Evolutionary conservation across 2,113 vertebrate genomes (phyloP).

Genomic region (Colius striatus): DNA sequence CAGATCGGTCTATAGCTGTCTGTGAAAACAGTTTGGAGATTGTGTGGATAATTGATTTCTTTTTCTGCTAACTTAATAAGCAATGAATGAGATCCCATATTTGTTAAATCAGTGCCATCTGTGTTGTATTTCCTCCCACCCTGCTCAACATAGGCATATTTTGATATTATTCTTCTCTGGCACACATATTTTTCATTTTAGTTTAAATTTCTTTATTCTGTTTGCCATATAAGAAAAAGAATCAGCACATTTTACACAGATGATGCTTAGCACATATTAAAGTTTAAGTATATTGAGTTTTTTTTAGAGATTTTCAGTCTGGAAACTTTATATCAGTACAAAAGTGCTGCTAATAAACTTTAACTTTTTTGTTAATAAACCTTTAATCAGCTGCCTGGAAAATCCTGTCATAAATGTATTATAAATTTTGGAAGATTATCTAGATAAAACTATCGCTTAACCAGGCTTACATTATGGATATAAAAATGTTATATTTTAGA

Average conservation of each 20-base stretch:
- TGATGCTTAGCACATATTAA: background rate
- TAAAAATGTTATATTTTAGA: background rate
- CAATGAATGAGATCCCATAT: background rate
- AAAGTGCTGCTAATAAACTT: background rate
- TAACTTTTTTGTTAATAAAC: background rate
- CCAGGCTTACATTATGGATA: background rate
- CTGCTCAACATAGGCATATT: background rate
- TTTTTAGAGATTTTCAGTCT: background rate
- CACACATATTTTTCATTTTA: background rate
- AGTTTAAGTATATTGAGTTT: background rate
- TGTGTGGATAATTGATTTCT: no score
- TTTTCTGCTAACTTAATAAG: background rate
- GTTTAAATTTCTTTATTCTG: background rate
- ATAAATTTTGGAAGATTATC: background rate
- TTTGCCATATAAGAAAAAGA: background rate
- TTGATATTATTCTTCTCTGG: background rate
- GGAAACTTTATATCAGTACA: background rate
- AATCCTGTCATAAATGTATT: background rate
- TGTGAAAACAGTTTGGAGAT: no score
- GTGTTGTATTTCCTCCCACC: background rate
- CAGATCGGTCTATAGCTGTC: no score
- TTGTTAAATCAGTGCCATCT: constrained; percentile 5
- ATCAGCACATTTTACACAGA: background rate
- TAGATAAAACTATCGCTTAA: background rate
- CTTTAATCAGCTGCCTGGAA: background rate